Evolutionary conservation across 2,113 vertebrate species (phyloP), one percentile per base, ranked within the genome.

Genomic region (Salminus brasiliensis): DNA sequence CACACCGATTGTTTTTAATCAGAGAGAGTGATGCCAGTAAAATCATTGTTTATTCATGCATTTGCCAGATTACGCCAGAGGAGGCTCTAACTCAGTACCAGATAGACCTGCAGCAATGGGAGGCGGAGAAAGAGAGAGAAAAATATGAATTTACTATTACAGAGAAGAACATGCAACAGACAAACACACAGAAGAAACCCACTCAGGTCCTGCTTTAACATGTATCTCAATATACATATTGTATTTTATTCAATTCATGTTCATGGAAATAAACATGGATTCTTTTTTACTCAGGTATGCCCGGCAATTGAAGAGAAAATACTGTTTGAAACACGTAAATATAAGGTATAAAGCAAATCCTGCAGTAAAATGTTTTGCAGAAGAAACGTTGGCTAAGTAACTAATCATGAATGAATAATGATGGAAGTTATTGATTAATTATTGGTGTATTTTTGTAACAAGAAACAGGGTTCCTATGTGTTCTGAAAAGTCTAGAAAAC

Each of bases 111-210:
- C 87, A 80, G 45, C 75, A 74, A 4, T 96, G 93, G 95, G 89
- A 95, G 72, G 81, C 86, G 0, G 93, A 95, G 76, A 91, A 89
- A 70, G 30, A 81, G 16, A 88, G 90, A 5, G 94, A 93, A 83
- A 83, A 85, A 72, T 66, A 92, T 25, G 93, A 97, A 83, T 97
- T 99, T 75, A 95, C 86, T 27, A 91, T 97, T 85, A 96, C 92
- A 0, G 95, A 97, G 52, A 90, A 73, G 78, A 74, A 81, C 11
- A n/a, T 81, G 39, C 34, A 65, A 16, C 66, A 53, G 47, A 45
- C 55, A 47, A 73, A 47, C 21, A 23, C 15, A 49, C 49, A 55
- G 53, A 27, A 76, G 10, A 79, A 41, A 49, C 13, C 4, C 18
- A 30, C 21, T 21, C 60, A 59, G 84, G 80, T 84, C 21, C 49